Evolutionary conservation across 1,140 invertebrate species (phyloP), one percentile per base, ranked within the genome.

Genomic region (Apis florea): DNA sequence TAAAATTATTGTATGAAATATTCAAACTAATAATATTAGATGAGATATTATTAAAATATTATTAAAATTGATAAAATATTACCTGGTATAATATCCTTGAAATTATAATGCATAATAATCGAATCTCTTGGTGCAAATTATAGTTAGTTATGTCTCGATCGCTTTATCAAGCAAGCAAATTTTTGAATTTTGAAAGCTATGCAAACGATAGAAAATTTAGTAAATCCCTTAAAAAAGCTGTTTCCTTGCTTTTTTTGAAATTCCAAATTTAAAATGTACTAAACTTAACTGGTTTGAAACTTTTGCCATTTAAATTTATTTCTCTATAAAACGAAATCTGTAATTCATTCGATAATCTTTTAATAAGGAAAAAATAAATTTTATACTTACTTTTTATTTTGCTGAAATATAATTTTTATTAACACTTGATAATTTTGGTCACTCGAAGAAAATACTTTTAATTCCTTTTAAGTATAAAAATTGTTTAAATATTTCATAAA

Each of bases 141-240:
- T n/a, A 68, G 12, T 15, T 24, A 24, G 12, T 12, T 10, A 9
- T 24, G 11, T 8, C 13, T 68, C 66, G 66, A 68, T 67, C 47
- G 15, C 40, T 67, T 49, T 10, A 4, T 21, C 66, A 8, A 67
- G 1, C n/a, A 10, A 24, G n/a, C n/a, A 12, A 11, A 59, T n/a
- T 68, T 68, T 68, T 68, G n/a, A n/a, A 68, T 49, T 68, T 49
- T 68, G 66, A 49, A 68, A n/a, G 13, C 21, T 49, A 21, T 67
- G 66, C 40, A 66, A 66, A 66, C 19, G 19, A 2, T 66, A 31
- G 19, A 66, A 66, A 19, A 11, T 47, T 47, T 13, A 5, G 66
- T 21, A 68, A 68, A 68, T 68, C 40, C 12, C 47, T 49, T 6
- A 21, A 24, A 66, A 21, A 47, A 1, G 11, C 10, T 66, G 47